Conservation (phyloP, 2,888 invertebrate species). For the Anarsia innoxiella region DNA sequence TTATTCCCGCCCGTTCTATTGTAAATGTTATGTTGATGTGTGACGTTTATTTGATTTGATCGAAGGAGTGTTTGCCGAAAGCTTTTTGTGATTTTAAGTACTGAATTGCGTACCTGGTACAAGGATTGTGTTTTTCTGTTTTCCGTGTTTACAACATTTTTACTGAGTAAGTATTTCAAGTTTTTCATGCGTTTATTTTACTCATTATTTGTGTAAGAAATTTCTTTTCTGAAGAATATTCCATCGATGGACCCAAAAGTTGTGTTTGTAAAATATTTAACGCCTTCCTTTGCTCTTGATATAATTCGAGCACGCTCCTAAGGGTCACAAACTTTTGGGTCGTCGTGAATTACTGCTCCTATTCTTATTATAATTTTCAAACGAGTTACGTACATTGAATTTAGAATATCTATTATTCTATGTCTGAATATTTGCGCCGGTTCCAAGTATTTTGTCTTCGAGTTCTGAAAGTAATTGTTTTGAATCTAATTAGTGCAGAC, state of each 20-base stretch:
- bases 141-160: slow-evolving; percentile 17
- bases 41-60: slow-evolving; percentile 40
- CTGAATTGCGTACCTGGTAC: slow-evolving; percentile 18
- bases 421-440: slow-evolving; percentile 13
- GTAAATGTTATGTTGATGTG: slow-evolving; percentile 41
- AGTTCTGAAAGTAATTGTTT: slow-evolving; percentile 16
- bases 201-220: background rate
- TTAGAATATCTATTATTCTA: slow-evolving; percentile 14
- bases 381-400: slow-evolving; percentile 2
- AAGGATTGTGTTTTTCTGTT: slow-evolving; percentile 22
- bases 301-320: slow-evolving; percentile 21
- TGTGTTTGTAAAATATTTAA: slow-evolving; percentile 40
- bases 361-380: slow-evolving; percentile 8
- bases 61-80: slow-evolving; percentile 33
- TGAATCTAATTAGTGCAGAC: slow-evolving; percentile 3
- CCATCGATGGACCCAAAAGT: slow-evolving; percentile 34
- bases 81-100: slow-evolving; percentile 35
- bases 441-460: slow-evolving; percentile 14
- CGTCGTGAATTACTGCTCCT: slow-evolving; percentile 13
- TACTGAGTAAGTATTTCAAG: slow-evolving; percentile 30
- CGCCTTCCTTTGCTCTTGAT: slow-evolving; percentile 26
- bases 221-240: slow-evolving; percentile 27
- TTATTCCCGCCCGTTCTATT: slow-evolving; percentile 17
- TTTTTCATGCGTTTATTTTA: slow-evolving; percentile 1
- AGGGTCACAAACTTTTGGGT: slow-evolving; percentile 30